Evolutionary conservation across 2,888 invertebrate genomes (phyloP).

Genomic region (Drosophila cognata): DNA sequence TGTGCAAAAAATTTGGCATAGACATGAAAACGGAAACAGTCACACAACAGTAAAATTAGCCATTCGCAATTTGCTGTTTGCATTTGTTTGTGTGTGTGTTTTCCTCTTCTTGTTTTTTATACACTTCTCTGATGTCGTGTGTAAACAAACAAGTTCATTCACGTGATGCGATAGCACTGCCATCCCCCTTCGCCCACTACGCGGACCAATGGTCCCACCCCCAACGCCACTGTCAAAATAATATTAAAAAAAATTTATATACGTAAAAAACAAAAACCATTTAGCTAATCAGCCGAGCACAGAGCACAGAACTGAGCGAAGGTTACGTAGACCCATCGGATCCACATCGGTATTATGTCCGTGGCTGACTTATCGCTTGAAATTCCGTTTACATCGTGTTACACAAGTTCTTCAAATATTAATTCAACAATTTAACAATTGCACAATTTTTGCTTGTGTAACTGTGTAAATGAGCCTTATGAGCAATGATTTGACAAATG

Average conservation of each 20-base stretch:
- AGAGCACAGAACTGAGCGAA: constrained; percentile 43
- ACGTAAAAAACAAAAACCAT: constrained; percentile 22
- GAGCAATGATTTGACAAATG: not conserved
- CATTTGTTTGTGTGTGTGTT: constrained; percentile 8
- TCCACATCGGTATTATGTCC: constrained; percentile 11
- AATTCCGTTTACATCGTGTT: constrained; percentile 33
- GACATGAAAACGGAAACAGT: constrained; percentile 61
- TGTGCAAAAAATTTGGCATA: constrained; percentile 65
- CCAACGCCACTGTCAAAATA: constrained; percentile 33
- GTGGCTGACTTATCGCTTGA: constrained; percentile 17
- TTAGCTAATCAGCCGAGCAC: constrained; percentile 56
- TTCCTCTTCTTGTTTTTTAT: constrained; percentile 25
- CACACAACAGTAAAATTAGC: constrained; percentile 27
- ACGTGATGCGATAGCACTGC: constrained; percentile 51
- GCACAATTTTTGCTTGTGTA: not conserved
- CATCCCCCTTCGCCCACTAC: not conserved
- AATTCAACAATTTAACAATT: not conserved
- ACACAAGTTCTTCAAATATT: not conserved
- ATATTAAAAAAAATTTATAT: not conserved
- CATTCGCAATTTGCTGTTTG: constrained; percentile 14
- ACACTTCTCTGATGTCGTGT: constrained; percentile 43
- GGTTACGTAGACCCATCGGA: constrained; percentile 35
- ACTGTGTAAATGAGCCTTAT: not conserved
- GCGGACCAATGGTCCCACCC: not conserved
- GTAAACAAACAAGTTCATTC: constrained; percentile 72